phyloP scores from a whole-genome alignment of 1,140 invertebrate species.

The Lasioglossum baleicum region DNA sequence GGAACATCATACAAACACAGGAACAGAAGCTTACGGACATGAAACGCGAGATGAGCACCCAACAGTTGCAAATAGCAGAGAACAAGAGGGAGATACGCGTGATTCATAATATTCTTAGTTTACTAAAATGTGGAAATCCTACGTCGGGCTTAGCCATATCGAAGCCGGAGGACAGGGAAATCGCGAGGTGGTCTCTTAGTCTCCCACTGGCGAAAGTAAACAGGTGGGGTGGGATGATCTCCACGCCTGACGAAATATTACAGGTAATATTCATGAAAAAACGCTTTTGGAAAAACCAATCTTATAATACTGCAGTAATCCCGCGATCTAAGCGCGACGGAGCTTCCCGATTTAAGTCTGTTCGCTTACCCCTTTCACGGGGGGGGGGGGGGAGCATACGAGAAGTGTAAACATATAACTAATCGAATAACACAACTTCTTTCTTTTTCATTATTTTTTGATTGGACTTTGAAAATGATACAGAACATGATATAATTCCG shows the following conservation, averaged over 20 bases:
- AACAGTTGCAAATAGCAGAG: slow-evolving; percentile 92
- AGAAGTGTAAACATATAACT: no score
- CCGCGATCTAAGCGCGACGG: no score
- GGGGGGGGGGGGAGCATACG: no score
- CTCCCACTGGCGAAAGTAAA: slow-evolving; percentile 93
- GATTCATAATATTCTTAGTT: slow-evolving; percentile 95
- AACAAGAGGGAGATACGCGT: slow-evolving; percentile 93
- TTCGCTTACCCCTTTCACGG: no score
- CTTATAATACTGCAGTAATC: no score
- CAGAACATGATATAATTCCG: no score
- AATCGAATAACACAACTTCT: no score
- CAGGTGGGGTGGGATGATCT: slow-evolving; percentile 98
- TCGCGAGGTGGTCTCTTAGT: slow-evolving; percentile 93
- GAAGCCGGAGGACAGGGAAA: slow-evolving; percentile 95
- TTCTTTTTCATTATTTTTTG: no score
- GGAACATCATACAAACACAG: slow-evolving; percentile 91
- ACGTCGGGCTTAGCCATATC: slow-evolving; percentile 90
- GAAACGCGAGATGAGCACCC: slow-evolving; percentile 91
- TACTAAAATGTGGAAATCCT: slow-evolving; percentile 93
- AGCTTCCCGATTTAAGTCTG: no score
- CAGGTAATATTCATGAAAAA: slow-evolving; percentile 6
- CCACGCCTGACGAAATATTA: slow-evolving; percentile 89
- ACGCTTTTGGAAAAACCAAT: no score
- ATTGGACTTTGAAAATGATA: no score
- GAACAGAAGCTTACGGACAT: slow-evolving; percentile 92